Base-by-base conservation (phyloP, 2,113 vertebrate species). In the Hyperopisus bebe region DNA sequence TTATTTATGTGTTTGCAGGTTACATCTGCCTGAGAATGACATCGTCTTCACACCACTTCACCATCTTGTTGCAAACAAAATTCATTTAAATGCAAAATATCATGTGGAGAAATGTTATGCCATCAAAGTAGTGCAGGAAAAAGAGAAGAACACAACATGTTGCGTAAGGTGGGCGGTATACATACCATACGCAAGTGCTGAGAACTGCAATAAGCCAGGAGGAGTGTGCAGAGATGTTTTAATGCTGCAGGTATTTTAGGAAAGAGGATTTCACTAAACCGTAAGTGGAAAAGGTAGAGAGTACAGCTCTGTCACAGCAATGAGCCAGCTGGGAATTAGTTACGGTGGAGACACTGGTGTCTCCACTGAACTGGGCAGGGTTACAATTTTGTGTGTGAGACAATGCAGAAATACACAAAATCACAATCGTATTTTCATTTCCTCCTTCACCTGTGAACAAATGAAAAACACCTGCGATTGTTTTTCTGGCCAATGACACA, bases 251-350 rank as follows among this genome's bases (percentile, higher is more conserved):
- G 47, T 89, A 89, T 82, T 89, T 51, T 48, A 48, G 88, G 62
- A 74, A 88, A 88, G 44, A 77, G 88, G 88, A 88, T 88, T 88
- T 88, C n/a, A 80, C n/a, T 51, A 77, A 24, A 48, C 47, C 44
- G 17, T 46, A 48, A 70, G 47, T 27, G 42, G 31, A 53, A 80
- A 47, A 89, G 48, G 35, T 70, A 89, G 47, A 55, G 19, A 21
- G 70, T 80, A 48, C 70, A 89, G 70, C 27, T 53, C 70, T 74
- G 80, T 51, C 31, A n/a, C 88, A 89, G 42, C 48, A 88, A 88
- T 77, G 42, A 77, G 47, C 47, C 48, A 35, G 70, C 47, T 35
- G 44, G 80, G 66, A 48, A 89, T 89, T 89, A 80, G 48, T 39
- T 50, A 82, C 44, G 39, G 11, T 42, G 70, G 66, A 89, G 70